Evolutionary conservation across 2,797 vertebrate species (phyloP).

Genomic region (Lacerta agilis): DNA sequence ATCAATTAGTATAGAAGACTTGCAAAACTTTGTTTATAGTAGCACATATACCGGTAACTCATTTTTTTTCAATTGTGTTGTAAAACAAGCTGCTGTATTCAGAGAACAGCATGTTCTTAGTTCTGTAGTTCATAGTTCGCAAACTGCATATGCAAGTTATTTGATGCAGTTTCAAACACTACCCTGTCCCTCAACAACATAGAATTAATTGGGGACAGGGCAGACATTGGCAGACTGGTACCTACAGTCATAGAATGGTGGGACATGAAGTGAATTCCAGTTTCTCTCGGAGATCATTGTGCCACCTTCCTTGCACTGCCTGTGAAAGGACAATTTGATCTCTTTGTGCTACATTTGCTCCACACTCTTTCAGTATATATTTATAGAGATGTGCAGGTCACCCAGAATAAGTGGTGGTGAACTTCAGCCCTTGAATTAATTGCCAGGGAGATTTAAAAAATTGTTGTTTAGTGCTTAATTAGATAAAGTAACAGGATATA

Average conservation of each 20-base stretch:
- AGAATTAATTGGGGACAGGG: slow-evolving; percentile 11
- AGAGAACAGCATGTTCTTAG: slow-evolving; percentile 10
- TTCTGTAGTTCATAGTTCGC: background rate
- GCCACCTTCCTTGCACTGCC: background rate
- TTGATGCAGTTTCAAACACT: slow-evolving; percentile 1
- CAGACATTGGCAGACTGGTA: background rate
- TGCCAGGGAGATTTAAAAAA: background rate
- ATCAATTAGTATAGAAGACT: slow-evolving; percentile 3
- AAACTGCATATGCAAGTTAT: slow-evolving; percentile 10
- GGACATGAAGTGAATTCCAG: background rate
- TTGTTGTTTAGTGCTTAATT: background rate
- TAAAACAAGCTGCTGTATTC: slow-evolving; percentile 22
- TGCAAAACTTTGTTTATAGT: background rate
- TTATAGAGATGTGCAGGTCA: background rate
- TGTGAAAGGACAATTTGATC: background rate
- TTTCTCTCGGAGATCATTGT: background rate
- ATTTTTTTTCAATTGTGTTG: background rate
- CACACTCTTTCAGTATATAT: background rate
- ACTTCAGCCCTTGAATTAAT: background rate
- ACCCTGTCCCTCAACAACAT: background rate
- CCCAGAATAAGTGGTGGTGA: background rate
- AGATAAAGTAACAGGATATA: background rate
- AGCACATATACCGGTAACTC: slow-evolving; percentile 23
- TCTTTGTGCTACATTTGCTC: background rate
- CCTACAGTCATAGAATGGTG: background rate